Evolutionary conservation across 2,797 vertebrate genomes (phyloP), one percentile per base, ranked within the genome.

Genomic region (Falco novaeseelandiae): DNA sequence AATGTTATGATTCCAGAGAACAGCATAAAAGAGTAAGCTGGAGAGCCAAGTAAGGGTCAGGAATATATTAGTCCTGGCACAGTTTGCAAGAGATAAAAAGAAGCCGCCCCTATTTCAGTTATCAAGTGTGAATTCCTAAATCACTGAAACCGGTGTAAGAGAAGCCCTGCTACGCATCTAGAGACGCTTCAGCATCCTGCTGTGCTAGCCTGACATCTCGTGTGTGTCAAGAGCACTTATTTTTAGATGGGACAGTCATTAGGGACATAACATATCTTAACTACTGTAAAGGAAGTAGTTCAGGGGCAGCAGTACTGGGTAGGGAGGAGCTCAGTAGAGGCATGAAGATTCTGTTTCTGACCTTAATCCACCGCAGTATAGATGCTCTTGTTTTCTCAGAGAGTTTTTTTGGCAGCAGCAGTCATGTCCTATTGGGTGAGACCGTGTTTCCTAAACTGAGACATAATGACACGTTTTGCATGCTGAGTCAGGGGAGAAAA

Each of bases 71-170:
- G 48, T 40, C 83, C 70, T 95, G 96, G 89, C 79, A 72, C 92
- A 17, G 5, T 85, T 87, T 59, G 29, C 63, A 26, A 59, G 59
- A 95, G 95, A 97, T 97, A 96, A 96, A 96, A 96, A 91, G 92
- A 83, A 95, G 86, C 93, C 52, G 42, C 79, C 51, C 19, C 29
- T 91, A 83, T 10, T 94, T 48, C 77, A 27, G 95, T 97, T 95
- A 96, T 97, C 96, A 96, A 92, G 85, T 79, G 80, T 91, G 92
- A 97, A 96, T 97, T 97, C 97, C 97, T 93, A 83, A 97, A 96
- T 92, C 96, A 90, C 93, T 77, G 69, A 84, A 90, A 12, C 38
- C 73, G 21, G n/a, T 34, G 71, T 79, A 93, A 87, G 89, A 95
- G 89, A 91, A 95, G 93, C 74, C 73, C 92, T 97, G 94, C 74